Evolutionary conservation across 2,888 invertebrate genomes (phyloP).

Genomic region (Coelogynopora nodosa): DNA sequence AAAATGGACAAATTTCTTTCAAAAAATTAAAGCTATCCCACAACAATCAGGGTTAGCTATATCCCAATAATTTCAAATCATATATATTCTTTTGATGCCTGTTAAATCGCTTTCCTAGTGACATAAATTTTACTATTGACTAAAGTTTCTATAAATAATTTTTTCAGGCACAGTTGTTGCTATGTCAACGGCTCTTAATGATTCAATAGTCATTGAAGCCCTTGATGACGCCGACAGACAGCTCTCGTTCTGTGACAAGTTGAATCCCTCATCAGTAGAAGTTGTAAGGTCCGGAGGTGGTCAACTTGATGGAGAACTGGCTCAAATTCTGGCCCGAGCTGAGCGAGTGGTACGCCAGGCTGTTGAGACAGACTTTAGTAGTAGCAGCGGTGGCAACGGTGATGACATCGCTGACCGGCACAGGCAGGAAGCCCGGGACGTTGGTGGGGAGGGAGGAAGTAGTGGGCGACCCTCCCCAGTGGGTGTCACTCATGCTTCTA

Average conservation of each 20-base stretch:
- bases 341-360: background rate
- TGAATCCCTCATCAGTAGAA: too few species aligned
- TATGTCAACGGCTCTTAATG: background rate
- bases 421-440: background rate
- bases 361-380: background rate
- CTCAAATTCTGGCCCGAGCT: background rate
- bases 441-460: background rate
- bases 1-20: too few species aligned
- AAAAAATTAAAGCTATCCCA: too few species aligned
- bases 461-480: background rate
- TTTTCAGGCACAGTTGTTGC: too few species aligned
- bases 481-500: too few species aligned
- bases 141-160: too few species aligned
- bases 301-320: background rate
- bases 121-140: too few species aligned
- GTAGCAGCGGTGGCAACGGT: too few species aligned
- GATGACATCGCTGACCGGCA: background rate
- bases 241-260: background rate
- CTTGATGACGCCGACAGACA: background rate
- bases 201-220: background rate
- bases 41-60: too few species aligned
- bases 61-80: too few species aligned
- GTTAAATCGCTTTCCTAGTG: too few species aligned
- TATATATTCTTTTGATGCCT: too few species aligned
- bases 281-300: background rate